Evolutionary conservation across 2,797 vertebrate genomes (phyloP), one percentile per base, ranked within the genome.

Genomic region (Oryzias dopingdopingensis): DNA sequence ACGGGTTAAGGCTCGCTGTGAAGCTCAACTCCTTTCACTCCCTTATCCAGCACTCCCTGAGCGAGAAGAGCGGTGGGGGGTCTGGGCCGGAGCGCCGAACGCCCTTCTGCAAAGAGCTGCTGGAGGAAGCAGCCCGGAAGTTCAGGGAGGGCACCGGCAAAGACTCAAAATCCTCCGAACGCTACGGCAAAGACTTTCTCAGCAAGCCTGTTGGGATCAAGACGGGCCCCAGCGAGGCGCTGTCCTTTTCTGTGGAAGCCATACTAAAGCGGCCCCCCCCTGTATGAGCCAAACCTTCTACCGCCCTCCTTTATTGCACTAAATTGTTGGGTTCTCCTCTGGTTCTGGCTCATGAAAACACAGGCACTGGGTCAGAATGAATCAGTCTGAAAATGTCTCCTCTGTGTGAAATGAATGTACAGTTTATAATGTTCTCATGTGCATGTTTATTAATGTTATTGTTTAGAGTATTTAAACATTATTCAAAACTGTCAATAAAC

Each of bases 221-320:
- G 89, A 87, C 92, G 81, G 81, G 90, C 0, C 41, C 92, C 50
- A 69, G 82, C 6, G 96, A 98, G 65, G 90, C 95, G 0, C 79
- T 99, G 80, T 95, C 96, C 0, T 99, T 98, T 88, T 99, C 97
- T 0, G 97, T 99, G 74, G 96, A 99, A 68, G 95, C 97, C 77
- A 98, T 99, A 69, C 92, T 99, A 71, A 98, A 98, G 65, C 86
- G 94, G 68, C 94, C 94, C 14, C 93, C 0, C 91, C 92, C 14
- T 86, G 92, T 46, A 70, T 94, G 83, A 91, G 91, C 71, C 92
- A 90, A 62, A 84, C 93, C 41, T 95, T 93, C 74, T 93, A 95
- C 46, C 94, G 69, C 42, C 29, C 32, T 49, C 47, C 52, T 43
- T 13, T 47, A 56, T 80, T 85, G 80, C 75, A 83, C 81, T 85